Conservation (phyloP, 2,113 vertebrate genomes). For the Machaerirhynchus nigripectus region DNA sequence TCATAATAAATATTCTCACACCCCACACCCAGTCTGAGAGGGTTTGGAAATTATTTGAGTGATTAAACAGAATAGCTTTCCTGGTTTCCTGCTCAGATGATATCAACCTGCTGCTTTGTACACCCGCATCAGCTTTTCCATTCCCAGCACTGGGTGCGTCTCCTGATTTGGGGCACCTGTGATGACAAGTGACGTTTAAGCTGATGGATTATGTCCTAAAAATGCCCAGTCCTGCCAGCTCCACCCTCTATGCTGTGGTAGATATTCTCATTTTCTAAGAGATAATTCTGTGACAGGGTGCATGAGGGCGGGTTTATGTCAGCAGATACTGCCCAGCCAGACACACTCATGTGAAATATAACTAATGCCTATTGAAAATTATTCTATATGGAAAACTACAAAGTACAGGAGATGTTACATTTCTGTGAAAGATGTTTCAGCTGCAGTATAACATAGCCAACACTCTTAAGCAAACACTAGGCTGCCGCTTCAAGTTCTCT, state of each 20-base stretch:
- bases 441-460: not conserved
- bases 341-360: not conserved
- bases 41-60: slow-evolving; percentile 40
- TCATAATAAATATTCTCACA: not conserved
- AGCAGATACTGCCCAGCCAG: not conserved
- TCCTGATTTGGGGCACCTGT: slow-evolving; percentile 43
- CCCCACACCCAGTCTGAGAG: not conserved
- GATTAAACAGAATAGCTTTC: slow-evolving; percentile 31
- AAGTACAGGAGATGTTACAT: not conserved
- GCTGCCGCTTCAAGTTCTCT: not conserved
- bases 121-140: slow-evolving; percentile 67
- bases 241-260: not conserved
- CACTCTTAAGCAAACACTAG: not conserved
- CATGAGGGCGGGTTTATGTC: not conserved
- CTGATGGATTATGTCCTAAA: slow-evolving; percentile 60
- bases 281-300: not conserved
- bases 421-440: not conserved
- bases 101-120: slow-evolving; percentile 13
- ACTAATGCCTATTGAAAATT: not conserved
- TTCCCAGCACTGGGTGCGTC: slow-evolving; percentile 61
- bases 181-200: slow-evolving; percentile 50
- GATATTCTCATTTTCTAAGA: not conserved
- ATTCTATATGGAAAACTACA: not conserved
- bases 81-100: slow-evolving; percentile 67
- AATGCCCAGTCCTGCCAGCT: slow-evolving; percentile 20